Evolutionary conservation across 2,888 invertebrate species (phyloP), one percentile per base, ranked within the genome.

Genomic region (Argyra leucocephala): DNA sequence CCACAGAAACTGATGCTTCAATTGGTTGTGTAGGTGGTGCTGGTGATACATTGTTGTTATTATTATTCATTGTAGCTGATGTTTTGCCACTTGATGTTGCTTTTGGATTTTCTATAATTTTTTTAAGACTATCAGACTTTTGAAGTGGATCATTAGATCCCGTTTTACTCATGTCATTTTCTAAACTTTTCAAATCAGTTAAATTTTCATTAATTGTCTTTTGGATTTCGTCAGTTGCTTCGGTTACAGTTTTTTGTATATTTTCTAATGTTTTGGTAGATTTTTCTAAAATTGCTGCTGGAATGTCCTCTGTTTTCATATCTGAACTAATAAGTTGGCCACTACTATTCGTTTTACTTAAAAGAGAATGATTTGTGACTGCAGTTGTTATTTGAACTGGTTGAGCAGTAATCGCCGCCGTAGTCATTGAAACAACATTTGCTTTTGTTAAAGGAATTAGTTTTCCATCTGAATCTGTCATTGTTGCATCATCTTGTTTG

Each of bases 391-490:
- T 80, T 74, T 84, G 82, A 67, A 83, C 75, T 2, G 84, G 83
- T 67, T 83, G 83, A 7, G 83, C 81, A 63, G 84, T 82, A 63
- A 84, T 84, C 7, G 84, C 83, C 22, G 84, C 83, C 6, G 83
- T 83, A 18, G 84, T 84, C 83, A 84, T 84, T 22, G 84, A 83
- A 59, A 84, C 80, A 23, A 84, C 78, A 68, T 72, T 71, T 48
- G 71, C 66, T 67, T 71, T 72, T 22, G 72, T 72, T 62, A 73
- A 37, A 21, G 73, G 69, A 23, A 72, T 69, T 36, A 74, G 68
- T 70, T 72, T 72, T 65, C 70, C 67, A 48, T 66, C 65, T 18
- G 63, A 21, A 15, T 67, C 62, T 24, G 9, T 3, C 15, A 57
- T 18, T 2, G 63, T 61, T 12, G 18, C 18, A 48, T 48, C 48